Conservation (phyloP, 2,797 vertebrate species). For the Bryconaethiops microstoma region DNA sequence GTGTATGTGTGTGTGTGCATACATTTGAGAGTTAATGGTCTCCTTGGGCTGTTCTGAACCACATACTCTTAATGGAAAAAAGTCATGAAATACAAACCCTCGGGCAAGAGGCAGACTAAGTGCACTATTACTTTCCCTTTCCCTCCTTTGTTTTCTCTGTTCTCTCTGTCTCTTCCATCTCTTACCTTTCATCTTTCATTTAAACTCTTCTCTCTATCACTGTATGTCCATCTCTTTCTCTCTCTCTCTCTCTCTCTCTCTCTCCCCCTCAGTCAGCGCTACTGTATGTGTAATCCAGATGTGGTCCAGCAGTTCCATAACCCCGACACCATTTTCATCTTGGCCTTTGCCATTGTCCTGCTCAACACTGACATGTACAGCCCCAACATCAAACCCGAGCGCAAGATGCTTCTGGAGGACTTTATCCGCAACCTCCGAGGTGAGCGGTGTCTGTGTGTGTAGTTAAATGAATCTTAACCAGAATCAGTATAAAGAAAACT, state of each 20-base stretch:
- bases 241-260: background rate
- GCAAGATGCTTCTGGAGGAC: slow-evolving; percentile 99
- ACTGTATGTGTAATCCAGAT: slow-evolving; percentile 99
- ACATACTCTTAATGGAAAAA: slow-evolving; percentile 41
- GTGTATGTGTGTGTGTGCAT: slow-evolving; percentile 42
- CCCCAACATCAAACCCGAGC: slow-evolving; percentile 97
- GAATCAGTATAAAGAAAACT: too few species aligned
- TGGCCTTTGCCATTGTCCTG: slow-evolving; percentile 97
- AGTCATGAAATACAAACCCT: slow-evolving; percentile 41
- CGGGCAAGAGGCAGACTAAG: slow-evolving; percentile 41
- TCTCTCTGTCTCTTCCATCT: slow-evolving; percentile 51
- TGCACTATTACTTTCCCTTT: slow-evolving; percentile 24
- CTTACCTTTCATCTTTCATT: slow-evolving; percentile 26
- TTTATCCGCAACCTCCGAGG: slow-evolving; percentile 98
- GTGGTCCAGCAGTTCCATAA: slow-evolving; percentile 99
- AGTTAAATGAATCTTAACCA: too few species aligned
- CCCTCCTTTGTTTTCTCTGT: slow-evolving; percentile 15
- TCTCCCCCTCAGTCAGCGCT: slow-evolving; percentile 86
- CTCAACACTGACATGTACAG: slow-evolving; percentile 99
- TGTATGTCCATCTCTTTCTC: background rate
- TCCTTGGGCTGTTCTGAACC: slow-evolving; percentile 35
- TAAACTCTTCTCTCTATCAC: background rate
- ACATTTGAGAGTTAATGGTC: slow-evolving; percentile 63
- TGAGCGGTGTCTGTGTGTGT: slow-evolving; percentile 68
- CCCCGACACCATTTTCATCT: slow-evolving; percentile 98